Evolutionary conservation across 1,140 invertebrate genomes (phyloP).

Genomic region (Apis laboriosa): DNA sequence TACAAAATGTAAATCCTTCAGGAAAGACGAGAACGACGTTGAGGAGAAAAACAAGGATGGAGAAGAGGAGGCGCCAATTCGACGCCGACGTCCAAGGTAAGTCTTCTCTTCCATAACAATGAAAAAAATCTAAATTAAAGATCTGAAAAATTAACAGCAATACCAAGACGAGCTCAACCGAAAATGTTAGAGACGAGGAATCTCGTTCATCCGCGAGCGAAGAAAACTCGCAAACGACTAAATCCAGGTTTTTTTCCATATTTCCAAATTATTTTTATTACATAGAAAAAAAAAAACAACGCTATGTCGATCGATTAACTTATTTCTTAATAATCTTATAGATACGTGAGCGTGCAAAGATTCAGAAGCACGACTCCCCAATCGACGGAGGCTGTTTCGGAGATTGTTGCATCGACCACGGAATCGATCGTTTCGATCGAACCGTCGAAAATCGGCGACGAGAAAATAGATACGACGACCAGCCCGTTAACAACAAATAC

Average conservation of each 20-base stretch:
- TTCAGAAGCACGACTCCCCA: constrained; percentile 76
- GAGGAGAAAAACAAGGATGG: constrained; percentile 64
- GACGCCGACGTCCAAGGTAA: constrained; percentile 59
- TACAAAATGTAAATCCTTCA: constrained; percentile 32
- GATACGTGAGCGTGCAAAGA: constrained; percentile 80
- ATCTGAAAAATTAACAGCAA: constrained; percentile 13
- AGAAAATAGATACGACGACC: not conserved
- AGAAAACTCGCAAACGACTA: constrained; percentile 59
- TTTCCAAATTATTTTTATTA: not conserved
- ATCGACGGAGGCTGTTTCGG: constrained; percentile 13
- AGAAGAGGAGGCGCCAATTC: constrained; percentile 46
- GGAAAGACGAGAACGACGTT: constrained; percentile 67
- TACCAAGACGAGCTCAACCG: not conserved
- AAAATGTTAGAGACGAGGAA: constrained; percentile 39
- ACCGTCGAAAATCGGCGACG: constrained; percentile 59
- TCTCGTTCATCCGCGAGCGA: constrained; percentile 42
- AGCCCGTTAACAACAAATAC: constrained; percentile 45
- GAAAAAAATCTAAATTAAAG: not conserved
- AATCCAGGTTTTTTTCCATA: constrained; percentile 69
- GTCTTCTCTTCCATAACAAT: not conserved
- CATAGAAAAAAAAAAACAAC: not conserved
- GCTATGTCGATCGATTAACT: not conserved
- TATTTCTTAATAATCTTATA: constrained; percentile 50
- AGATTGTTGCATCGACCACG: not conserved
- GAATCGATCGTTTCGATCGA: constrained; percentile 49